Conservation (phyloP, 2,888 invertebrate species). For the Ennomos fuscantarius region DNA sequence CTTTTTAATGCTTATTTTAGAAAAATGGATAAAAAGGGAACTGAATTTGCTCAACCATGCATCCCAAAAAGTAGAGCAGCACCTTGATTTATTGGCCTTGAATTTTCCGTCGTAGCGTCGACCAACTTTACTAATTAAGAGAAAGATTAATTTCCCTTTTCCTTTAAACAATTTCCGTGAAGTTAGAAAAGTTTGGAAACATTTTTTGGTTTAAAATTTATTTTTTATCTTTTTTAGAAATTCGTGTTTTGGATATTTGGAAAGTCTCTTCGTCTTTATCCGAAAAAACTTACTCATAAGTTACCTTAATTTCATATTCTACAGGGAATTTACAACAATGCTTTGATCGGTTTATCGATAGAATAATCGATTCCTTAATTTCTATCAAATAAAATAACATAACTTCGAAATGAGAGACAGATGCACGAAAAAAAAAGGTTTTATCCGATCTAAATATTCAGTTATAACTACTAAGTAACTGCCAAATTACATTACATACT, state of each 20-base stretch:
- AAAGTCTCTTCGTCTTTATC: not conserved
- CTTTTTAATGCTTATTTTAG: too few species aligned
- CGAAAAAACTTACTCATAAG: not conserved
- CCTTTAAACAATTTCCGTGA: constrained; percentile 78
- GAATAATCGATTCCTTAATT: too few species aligned
- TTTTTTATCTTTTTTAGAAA: constrained; percentile 47
- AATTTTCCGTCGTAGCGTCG: constrained; percentile 67
- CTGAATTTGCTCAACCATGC: constrained; percentile 40
- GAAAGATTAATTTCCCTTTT: constrained; percentile 81
- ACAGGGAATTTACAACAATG: too few species aligned
- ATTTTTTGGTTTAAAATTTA: constrained; percentile 58
- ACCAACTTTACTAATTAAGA: constrained; percentile 82
- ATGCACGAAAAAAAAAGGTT: too few species aligned
- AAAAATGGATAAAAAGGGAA: not conserved
- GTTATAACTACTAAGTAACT: too few species aligned
- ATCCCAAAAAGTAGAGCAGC: constrained; percentile 48
- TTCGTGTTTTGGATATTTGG: not conserved
- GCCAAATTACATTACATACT: too few species aligned
- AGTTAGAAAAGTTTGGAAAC: constrained; percentile 62
- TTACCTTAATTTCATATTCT: too few species aligned
- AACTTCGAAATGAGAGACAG: too few species aligned
- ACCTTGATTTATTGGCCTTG: constrained; percentile 82
- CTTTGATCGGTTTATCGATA: not conserved
- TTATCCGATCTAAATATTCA: too few species aligned
- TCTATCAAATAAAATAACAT: too few species aligned